A percentile compares a stretch with the other conserved stretches of the same genome.
These are phyloP conservation scores for Brienomyrus brachyistius DNA, from an alignment of 2,113 vertebrate species.

Conservation along the genomic window DNA sequence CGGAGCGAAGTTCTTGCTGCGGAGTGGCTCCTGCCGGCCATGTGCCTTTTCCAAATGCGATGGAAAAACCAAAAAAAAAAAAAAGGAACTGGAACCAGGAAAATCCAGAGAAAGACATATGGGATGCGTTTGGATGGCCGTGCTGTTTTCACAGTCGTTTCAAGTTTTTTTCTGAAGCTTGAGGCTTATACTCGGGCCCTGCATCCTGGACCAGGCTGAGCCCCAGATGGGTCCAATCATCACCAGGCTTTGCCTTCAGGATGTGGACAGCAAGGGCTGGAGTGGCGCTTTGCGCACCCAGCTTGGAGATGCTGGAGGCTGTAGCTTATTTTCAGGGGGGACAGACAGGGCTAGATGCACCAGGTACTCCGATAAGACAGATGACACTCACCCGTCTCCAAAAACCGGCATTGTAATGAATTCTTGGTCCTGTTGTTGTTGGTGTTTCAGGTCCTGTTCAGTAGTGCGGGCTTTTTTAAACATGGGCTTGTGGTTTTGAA, in stretches of 20 bases:
- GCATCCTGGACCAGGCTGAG: not conserved
- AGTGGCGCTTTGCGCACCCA: not conserved
- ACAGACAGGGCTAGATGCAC: not conserved
- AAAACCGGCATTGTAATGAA: not conserved
- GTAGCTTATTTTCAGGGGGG: not conserved
- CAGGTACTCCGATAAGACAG: not conserved
- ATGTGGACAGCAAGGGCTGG: not conserved
- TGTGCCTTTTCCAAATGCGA: conserved; percentile 2
- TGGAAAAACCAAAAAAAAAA: not conserved
- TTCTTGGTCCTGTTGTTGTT: not conserved
- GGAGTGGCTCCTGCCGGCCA: not conserved
- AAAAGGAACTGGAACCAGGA: not conserved
- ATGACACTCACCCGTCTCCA: not conserved
- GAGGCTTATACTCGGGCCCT: not conserved
- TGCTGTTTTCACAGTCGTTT: conserved; percentile 1
- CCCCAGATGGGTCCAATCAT: not conserved
- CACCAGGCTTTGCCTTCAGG: not conserved
- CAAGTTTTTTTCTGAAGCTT: not conserved
- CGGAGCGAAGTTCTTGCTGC: not conserved
- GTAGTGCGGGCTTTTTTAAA: not conserved
- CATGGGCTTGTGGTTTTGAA: not conserved
- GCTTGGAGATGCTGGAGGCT: not conserved
- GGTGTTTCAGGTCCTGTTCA: not conserved
- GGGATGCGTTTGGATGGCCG: not conserved
- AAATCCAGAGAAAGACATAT: conserved; percentile 7